A percentile compares a stretch with the other conserved stretches of the same genome.
These are phyloP conservation scores for Drosophila anomelani DNA, from an alignment of 2,888 invertebrate species.

Conservation along the genomic window DNA sequence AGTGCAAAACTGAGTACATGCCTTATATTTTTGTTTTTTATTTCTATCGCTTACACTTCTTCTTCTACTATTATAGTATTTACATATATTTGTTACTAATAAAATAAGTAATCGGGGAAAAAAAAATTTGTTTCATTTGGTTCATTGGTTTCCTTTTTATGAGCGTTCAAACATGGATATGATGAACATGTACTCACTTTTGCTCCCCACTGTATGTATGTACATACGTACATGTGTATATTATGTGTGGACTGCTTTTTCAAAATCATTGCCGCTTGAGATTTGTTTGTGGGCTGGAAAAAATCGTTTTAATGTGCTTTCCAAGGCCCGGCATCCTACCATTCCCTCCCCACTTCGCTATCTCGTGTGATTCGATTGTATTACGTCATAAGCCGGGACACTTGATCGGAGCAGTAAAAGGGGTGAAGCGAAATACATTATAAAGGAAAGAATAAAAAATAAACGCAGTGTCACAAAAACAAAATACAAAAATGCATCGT, in stretches of 20 bases:
- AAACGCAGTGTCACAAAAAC: conserved; percentile 43
- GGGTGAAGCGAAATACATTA: conserved; percentile 50
- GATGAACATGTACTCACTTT: too few species aligned
- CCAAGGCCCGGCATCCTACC: conserved; percentile 39
- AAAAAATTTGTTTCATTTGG: too few species aligned
- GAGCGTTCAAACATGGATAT: too few species aligned
- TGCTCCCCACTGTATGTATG: too few species aligned
- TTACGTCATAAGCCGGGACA: conserved; percentile 67
- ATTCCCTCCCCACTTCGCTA: conserved; percentile 4
- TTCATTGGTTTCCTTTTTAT: too few species aligned
- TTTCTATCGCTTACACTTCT: too few species aligned
- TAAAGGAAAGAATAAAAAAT: conserved; percentile 39
- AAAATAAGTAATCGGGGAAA: too few species aligned
- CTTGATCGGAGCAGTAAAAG: conserved; percentile 52
- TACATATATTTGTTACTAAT: too few species aligned
- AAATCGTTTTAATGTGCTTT: conserved; percentile 53
- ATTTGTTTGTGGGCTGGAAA: conserved; percentile 60
- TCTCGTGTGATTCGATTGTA: conserved; percentile 41
- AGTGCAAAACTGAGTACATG: too few species aligned
- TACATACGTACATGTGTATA: too few species aligned
- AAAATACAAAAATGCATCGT: conserved; percentile 17
- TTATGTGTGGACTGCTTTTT: conserved; percentile 61
- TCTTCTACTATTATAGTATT: too few species aligned
- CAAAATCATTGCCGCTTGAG: conserved; percentile 72
- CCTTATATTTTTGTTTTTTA: too few species aligned